Conservation (phyloP, 2,797 vertebrate species). For the Tiaroga cobitis region DNA sequence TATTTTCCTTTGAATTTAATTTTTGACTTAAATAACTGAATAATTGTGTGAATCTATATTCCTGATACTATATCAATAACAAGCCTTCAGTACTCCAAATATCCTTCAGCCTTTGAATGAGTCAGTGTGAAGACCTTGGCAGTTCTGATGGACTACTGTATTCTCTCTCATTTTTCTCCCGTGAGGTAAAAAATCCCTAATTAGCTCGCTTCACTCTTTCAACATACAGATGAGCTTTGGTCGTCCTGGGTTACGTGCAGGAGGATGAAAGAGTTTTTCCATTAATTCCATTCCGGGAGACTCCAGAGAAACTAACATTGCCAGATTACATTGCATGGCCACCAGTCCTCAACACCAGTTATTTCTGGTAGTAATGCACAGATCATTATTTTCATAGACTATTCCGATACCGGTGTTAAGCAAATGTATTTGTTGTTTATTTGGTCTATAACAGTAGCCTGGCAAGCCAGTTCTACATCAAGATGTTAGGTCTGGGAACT, state of each 20-base stretch:
- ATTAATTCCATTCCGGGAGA: constrained; percentile 32
- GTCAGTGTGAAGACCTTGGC: constrained; percentile 30
- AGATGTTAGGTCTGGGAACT: no score
- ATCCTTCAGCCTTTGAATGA: constrained; percentile 34
- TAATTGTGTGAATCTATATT: background rate
- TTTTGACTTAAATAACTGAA: background rate
- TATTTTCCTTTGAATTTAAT: background rate
- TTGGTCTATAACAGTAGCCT: background rate
- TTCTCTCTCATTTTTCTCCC: constrained; percentile 33
- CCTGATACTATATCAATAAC: constrained; percentile 20
- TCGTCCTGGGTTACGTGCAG: constrained; percentile 12
- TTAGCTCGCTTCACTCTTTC: constrained; percentile 35
- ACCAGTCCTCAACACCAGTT: constrained; percentile 14
- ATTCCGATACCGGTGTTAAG: background rate
- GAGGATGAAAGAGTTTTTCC: constrained; percentile 42
- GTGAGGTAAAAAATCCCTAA: constrained; percentile 22
- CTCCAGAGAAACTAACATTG: constrained; percentile 7
- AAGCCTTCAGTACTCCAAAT: background rate
- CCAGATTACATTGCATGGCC: constrained; percentile 11
- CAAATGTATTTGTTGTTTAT: background rate
- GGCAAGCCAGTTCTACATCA: no score
- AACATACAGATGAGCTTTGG: constrained; percentile 47
- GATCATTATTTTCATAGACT: background rate
- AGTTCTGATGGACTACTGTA: constrained; percentile 13
- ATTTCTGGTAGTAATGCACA: background rate